Evolutionary conservation across 92 coral and sea anemone genomes (phyloP).

Genomic region (Muricea muricata): DNA sequence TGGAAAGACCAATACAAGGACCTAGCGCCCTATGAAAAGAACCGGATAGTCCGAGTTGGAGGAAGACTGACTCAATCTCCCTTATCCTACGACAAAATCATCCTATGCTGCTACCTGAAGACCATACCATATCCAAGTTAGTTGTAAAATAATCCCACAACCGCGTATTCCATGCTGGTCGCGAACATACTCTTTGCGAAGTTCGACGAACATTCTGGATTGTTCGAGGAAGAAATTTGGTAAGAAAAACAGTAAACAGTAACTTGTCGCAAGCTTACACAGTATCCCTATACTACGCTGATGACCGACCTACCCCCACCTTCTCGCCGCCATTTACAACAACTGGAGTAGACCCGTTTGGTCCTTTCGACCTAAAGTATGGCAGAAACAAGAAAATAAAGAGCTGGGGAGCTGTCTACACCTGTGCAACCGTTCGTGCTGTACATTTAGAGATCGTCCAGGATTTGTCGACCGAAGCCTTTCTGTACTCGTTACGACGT

Average conservation of each 20-base stretch:
- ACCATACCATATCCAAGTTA: constrained; percentile 42
- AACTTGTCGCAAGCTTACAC: constrained; percentile 48
- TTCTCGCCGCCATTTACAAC: constrained; percentile 56
- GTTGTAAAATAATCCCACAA: constrained; percentile 36
- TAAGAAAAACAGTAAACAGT: constrained; percentile 22
- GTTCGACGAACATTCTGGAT: constrained; percentile 49
- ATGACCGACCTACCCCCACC: constrained; percentile 57
- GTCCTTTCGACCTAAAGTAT: not conserved
- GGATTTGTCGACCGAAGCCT: constrained; percentile 5
- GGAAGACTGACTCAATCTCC: constrained; percentile 45
- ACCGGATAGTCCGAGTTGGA: constrained; percentile 55
- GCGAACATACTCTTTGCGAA: constrained; percentile 53
- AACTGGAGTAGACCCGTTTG: constrained; percentile 59
- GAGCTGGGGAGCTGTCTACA: constrained; percentile 40
- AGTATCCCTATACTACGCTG: constrained; percentile 48
- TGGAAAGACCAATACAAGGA: constrained; percentile 10
- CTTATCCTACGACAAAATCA: constrained; percentile 50
- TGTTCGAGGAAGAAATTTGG: constrained; percentile 41
- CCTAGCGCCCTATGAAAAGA: constrained; percentile 38
- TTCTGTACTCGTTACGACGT: constrained; percentile 11
- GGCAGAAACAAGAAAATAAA: constrained; percentile 32
- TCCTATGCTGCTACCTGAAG: constrained; percentile 47
- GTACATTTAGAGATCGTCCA: constrained; percentile 17
- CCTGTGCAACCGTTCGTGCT: constrained; percentile 9
- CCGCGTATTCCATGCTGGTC: constrained; percentile 37